phyloP scores from a whole-genome alignment of 2,888 invertebrate species.

The Nomada fabriciana region DNA sequence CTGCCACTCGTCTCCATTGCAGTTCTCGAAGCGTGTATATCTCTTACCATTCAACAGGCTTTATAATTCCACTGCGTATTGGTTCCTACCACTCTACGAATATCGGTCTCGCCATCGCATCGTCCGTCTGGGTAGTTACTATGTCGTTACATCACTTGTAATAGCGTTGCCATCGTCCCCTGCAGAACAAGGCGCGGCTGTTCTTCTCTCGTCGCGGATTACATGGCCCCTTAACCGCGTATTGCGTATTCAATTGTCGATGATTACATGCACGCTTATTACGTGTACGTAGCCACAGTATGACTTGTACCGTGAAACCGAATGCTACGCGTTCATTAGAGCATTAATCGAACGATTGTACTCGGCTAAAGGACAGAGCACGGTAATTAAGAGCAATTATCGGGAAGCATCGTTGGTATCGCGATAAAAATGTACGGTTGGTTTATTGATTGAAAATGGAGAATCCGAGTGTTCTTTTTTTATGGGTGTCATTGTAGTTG shows the following conservation, averaged over 20 bases:
- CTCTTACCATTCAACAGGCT: no score
- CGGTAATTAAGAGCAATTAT: slow-evolving; percentile 39
- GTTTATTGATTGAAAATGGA: background rate
- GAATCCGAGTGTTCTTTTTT: background rate
- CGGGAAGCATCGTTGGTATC: background rate
- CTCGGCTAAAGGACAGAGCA: slow-evolving; percentile 10
- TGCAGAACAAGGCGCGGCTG: slow-evolving; percentile 33
- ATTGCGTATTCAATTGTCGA: slow-evolving; percentile 48
- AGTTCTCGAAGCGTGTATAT: no score
- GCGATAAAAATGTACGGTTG: background rate
- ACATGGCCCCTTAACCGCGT: slow-evolving; percentile 32
- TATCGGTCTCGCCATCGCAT: background rate
- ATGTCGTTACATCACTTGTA: slow-evolving; percentile 11
- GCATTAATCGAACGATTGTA: slow-evolving; percentile 35
- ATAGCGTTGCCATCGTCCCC: slow-evolving; percentile 25
- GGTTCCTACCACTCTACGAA: background rate
- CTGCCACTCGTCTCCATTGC: no score
- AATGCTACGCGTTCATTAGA: slow-evolving; percentile 27
- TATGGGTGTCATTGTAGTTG: no score
- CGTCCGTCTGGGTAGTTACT: slow-evolving; percentile 12
- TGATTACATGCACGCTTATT: slow-evolving; percentile 43
- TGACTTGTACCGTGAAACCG: slow-evolving; percentile 17
- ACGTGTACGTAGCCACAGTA: background rate
- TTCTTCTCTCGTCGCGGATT: slow-evolving; percentile 39
- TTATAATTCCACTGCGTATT: background rate